Conservation (phyloP, 2,113 vertebrate genomes). For the Aspidoscelis tigris region DNA sequence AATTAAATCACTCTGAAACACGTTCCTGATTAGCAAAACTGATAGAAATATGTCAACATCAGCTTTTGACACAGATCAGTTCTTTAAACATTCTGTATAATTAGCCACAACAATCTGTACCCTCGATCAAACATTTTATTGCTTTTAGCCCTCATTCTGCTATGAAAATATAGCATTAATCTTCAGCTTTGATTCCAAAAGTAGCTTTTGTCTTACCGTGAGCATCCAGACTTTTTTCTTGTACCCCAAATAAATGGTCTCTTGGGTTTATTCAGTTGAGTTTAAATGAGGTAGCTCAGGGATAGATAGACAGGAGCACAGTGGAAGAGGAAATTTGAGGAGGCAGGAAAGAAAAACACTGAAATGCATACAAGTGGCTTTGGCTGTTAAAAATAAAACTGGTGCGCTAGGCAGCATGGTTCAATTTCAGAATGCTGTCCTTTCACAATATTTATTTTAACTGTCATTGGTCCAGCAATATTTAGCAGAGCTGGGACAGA, state of each 20-base stretch:
- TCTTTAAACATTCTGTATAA: not conserved
- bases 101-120: not conserved
- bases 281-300: conserved; percentile 23
- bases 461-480: conserved; percentile 43
- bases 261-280: conserved; percentile 42
- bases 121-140: conserved; percentile 32
- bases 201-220: conserved; percentile 71
- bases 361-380: conserved; percentile 72
- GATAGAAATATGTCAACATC: not conserved
- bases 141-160: conserved; percentile 30
- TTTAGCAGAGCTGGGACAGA: conserved; percentile 32
- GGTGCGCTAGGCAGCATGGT: conserved; percentile 66
- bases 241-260: conserved; percentile 49
- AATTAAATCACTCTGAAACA: not conserved
- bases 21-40: not conserved
- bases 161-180: not conserved
- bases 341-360: conserved; percentile 63
- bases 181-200: conserved; percentile 24
- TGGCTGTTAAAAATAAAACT: conserved; percentile 83
- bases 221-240: conserved; percentile 40
- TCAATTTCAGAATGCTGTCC: conserved; percentile 69
- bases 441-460: conserved; percentile 66
- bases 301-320: conserved; percentile 35
- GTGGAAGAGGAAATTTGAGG: conserved; percentile 54
- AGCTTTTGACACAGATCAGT: not conserved